Percentiles rank a stretch among this genome's conserved stretches.
These are phyloP conservation scores for Drosophila orosa DNA, from an alignment of 1,140 invertebrate genomes.

Conservation along the genomic window DNA sequence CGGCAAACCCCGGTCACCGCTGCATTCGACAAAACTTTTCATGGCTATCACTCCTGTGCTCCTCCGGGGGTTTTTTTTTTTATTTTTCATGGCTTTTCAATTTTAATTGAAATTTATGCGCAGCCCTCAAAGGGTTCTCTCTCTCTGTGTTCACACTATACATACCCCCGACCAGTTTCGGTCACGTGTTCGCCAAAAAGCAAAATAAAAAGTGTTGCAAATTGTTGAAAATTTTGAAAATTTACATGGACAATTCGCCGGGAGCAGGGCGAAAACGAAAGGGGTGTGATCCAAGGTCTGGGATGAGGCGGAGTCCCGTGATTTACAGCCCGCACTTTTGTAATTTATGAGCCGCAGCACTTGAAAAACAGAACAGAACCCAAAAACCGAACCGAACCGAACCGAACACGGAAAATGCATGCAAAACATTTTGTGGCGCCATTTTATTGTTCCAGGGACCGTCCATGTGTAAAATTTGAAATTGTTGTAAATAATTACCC, in stretches of 20 bases:
- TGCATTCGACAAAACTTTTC: slow-evolving; percentile 34
- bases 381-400: slow-evolving; percentile 12
- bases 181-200: slow-evolving; percentile 72
- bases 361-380: slow-evolving; percentile 40
- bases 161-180: slow-evolving; percentile 19
- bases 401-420: slow-evolving; percentile 61
- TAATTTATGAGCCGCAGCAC: slow-evolving; percentile 68
- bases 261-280: too few relatives aligned
- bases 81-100: slow-evolving; percentile 80
- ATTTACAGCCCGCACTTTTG: slow-evolving; percentile 69
- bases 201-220: slow-evolving; percentile 67
- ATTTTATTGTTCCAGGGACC: slow-evolving; percentile 67
- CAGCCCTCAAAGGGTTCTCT: slow-evolving; percentile 57
- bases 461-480: slow-evolving; percentile 80
- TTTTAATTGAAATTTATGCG: slow-evolving; percentile 83
- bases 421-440: slow-evolving; percentile 66
- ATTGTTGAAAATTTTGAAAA: slow-evolving; percentile 74
- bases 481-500: slow-evolving; percentile 83
- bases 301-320: slow-evolving; percentile 36
- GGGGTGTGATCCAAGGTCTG: slow-evolving; percentile 31
- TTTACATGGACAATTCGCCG: slow-evolving; percentile 63
- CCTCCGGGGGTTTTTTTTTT: slow-evolving; percentile 45
- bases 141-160: slow-evolving; percentile 23
- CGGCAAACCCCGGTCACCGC: slow-evolving; percentile 1
- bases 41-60: slow-evolving; percentile 37